Evolutionary conservation across 2,113 vertebrate genomes (phyloP).

Genomic region (Pygoscelis antarcticus): DNA sequence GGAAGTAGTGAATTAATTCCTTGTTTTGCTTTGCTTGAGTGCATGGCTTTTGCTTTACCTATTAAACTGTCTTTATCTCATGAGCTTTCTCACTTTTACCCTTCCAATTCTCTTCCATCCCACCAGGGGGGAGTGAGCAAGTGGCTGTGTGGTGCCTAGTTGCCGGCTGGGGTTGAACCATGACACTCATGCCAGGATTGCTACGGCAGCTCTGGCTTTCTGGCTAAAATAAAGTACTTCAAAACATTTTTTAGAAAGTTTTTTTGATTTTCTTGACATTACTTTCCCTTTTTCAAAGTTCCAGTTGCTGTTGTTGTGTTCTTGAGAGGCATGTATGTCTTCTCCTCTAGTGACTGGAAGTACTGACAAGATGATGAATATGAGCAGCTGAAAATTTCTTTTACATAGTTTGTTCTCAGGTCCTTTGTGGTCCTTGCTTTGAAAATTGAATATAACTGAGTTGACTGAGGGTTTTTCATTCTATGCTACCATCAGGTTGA

Average conservation of each 20-base stretch:
- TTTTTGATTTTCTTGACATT: background rate
- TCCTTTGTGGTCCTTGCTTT: background rate
- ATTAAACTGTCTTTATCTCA: background rate
- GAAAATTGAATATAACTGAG: background rate
- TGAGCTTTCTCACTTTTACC: background rate
- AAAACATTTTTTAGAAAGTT: background rate
- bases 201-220: background rate
- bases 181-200: background rate
- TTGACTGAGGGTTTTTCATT: background rate
- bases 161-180: fast-evolving
- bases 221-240: background rate
- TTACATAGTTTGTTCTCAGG: background rate
- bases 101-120: fast-evolving
- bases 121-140: background rate
- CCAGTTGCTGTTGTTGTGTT: background rate
- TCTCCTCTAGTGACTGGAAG: background rate
- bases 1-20: background rate
- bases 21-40: background rate
- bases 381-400: background rate
- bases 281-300: background rate
- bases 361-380: background rate
- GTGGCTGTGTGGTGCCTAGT: background rate
- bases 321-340: background rate
- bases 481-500: background rate
- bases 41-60: background rate